Conservation (phyloP, 2,888 invertebrate species). For the Carterocephalus palaemon region DNA sequence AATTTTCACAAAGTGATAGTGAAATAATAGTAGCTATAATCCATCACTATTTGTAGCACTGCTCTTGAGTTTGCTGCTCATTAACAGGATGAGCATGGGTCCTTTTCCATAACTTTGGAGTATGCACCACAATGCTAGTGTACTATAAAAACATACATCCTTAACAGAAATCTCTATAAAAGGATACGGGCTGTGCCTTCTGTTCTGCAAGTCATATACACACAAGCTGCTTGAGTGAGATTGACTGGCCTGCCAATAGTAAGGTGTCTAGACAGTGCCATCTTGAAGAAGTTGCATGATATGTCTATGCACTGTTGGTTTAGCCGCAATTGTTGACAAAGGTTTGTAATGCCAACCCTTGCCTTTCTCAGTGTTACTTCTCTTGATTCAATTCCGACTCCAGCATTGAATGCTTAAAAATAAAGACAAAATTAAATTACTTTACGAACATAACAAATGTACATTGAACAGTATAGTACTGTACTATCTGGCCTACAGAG, state of each 20-base stretch:
- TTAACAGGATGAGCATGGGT: too few species aligned
- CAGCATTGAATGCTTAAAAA: constrained; percentile 85
- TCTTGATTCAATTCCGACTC: constrained; percentile 92
- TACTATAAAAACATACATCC: too few species aligned
- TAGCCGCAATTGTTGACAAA: constrained; percentile 92
- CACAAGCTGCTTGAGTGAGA: constrained; percentile 97
- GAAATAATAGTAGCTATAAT: too few species aligned
- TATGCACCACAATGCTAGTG: too few species aligned
- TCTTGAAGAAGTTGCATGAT: constrained; percentile 95
- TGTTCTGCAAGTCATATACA: constrained; percentile 97
- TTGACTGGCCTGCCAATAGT: constrained; percentile 94
- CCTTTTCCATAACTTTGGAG: too few species aligned
- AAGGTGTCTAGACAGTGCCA: constrained; percentile 89
- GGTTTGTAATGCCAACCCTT: constrained; percentile 88
- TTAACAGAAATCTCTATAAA: constrained; percentile 45
- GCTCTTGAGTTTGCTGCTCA: too few species aligned
- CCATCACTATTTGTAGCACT: too few species aligned
- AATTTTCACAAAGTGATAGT: too few species aligned
- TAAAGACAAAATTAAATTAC: neutral
- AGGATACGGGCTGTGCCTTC: constrained; percentile 96
- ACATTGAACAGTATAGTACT: neutral
- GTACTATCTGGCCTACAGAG: too few species aligned
- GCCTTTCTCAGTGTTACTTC: constrained; percentile 95
- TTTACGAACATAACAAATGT: neutral
- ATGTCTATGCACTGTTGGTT: constrained; percentile 96